Evolutionary conservation across 2,113 vertebrate genomes (phyloP), one percentile per base, ranked within the genome.

Genomic region (Chaetodon auriga): DNA sequence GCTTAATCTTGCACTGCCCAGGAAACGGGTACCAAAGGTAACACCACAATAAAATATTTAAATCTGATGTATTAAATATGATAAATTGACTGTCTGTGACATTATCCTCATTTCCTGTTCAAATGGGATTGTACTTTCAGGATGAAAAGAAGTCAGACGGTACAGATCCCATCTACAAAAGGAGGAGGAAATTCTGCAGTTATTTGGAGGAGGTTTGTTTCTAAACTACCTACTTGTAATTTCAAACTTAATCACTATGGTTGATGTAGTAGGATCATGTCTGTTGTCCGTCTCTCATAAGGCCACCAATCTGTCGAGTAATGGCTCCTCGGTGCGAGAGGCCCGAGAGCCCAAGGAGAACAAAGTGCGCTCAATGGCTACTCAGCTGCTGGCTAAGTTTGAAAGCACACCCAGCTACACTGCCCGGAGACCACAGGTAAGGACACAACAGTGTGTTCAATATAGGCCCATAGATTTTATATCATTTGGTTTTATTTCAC

Each of bases 301-400:
- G 97, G 84, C 93, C 55, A 95, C 96, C 19, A 90, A 89, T 69
- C 82, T 95, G 86, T 92, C 95, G 58, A 95, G 86, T 81, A 96
- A 92, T 61, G 93, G 88, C 54, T 68, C 90, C 14, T 83, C 90
- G 54, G 80, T 74, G 63, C 92, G 74, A 70, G 96, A 97, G 3
- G 82, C 76, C 4, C 69, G 25, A 23, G 93, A 95, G 49, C 89
- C 92, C 25, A 97, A 93, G 84, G 97, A 97, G 90, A 99, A 99
- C 90, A 99, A 96, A 95, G 98, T 99, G 72, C 97, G 97, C 83
- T 98, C 96, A 41, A 98, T 99, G 96, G 96, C 98, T 35, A 96
- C 94, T 48, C 97, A 99, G 81, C 90, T 99, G 36, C 92, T 96
- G 86, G 98, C 98, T 75, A 99, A 99, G 90, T 98, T 99, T 89